These are phyloP conservation scores for Sussaba pulchella DNA, from an alignment of 2,888 invertebrate species.

Conservation along the genomic window DNA sequence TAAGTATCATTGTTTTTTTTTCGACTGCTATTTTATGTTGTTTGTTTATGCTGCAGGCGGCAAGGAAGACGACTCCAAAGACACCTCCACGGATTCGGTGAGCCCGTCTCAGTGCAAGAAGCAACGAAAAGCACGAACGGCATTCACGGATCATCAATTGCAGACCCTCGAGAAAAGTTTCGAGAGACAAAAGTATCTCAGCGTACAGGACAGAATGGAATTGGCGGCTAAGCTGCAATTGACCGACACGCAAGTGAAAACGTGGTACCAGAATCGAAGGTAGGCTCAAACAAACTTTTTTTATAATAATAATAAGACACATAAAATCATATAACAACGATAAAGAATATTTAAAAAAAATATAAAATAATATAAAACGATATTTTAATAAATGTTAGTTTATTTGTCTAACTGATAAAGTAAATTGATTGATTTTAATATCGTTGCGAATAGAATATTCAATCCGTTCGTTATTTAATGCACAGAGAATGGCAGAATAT, in stretches of 20 bases:
- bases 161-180: constrained; percentile 98
- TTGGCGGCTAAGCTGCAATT: constrained; percentile 97
- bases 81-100: constrained; percentile 86
- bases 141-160: constrained; percentile 99
- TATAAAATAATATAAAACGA: too few species aligned
- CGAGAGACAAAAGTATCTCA: constrained; percentile 98
- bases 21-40: not conserved
- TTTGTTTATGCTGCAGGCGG: constrained; percentile 87
- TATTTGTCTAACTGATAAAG: too few species aligned
- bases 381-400: too few species aligned
- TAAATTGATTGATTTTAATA: too few species aligned
- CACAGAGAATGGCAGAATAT: too few species aligned
- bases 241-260: constrained; percentile 99
- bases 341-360: not conserved
- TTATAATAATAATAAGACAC: not conserved
- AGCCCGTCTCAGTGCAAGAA: constrained; percentile 91
- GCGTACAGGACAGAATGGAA: constrained; percentile 99
- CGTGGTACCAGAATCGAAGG: constrained; percentile 99
- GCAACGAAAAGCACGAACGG: constrained; percentile 98
- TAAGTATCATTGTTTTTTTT: not conserved
- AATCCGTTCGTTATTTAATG: too few species aligned
- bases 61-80: constrained; percentile 93
- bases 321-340: too few species aligned
- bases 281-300: constrained; percentile 84
- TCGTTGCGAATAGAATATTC: too few species aligned